phyloP scores from a whole-genome alignment of 1,140 invertebrate species.

The Helicorthomorpha holstii region DNA sequence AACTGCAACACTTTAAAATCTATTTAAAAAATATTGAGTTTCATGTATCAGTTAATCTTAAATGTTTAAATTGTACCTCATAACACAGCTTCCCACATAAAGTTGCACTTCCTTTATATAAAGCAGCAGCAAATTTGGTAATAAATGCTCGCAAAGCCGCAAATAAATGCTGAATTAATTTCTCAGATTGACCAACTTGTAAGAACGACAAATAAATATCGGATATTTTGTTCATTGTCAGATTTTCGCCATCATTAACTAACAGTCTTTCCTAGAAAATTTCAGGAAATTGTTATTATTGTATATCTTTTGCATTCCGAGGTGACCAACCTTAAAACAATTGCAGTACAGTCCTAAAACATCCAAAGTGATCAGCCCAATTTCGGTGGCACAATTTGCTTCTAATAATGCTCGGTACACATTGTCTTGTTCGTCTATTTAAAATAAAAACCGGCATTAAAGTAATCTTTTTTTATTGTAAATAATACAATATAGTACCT shows the following conservation, averaged over 20 bases:
- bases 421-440: conserved; percentile 18
- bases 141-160: conserved; percentile 75
- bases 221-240: conserved; percentile 56
- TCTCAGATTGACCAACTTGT: conserved; percentile 75
- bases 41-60: too few relatives aligned
- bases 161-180: conserved; percentile 73
- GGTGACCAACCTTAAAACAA: conserved; percentile 45
- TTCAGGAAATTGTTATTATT: background rate
- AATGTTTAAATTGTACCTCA: conserved; percentile 27
- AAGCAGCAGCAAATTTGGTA: conserved; percentile 64
- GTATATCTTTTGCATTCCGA: too few relatives aligned
- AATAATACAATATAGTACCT: background rate
- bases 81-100: conserved; percentile 70
- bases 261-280: conserved; percentile 36
- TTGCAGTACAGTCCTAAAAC: conserved; percentile 65
- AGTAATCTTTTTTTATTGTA: background rate
- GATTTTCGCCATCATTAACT: conserved; percentile 48
- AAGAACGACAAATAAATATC: conserved; percentile 70
- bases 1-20: conserved; percentile 58
- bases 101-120: conserved; percentile 67
- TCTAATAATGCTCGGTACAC: conserved; percentile 48
- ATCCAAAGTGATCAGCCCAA: conserved; percentile 70
- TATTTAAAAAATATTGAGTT: too few relatives aligned
- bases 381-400: conserved; percentile 76
- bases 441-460: background rate